Conservation (phyloP, 2,888 invertebrate species). For the Hermodice carunculata region DNA sequence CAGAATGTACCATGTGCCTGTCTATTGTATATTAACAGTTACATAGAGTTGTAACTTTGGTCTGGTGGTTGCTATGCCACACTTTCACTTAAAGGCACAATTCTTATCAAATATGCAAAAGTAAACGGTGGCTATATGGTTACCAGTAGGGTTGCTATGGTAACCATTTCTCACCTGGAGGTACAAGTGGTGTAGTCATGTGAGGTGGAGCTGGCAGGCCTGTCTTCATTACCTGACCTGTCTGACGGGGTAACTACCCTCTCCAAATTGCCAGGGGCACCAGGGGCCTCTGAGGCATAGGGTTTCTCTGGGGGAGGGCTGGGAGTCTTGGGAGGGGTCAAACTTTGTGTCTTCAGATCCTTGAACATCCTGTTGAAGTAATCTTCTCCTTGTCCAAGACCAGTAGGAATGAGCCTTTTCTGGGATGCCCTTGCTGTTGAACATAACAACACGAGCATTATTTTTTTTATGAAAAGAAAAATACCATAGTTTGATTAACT, state of each 20-base stretch:
- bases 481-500: too few relatives aligned
- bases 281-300: neutral
- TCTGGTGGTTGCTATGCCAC: too few relatives aligned
- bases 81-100: too few relatives aligned
- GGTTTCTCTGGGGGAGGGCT: too few relatives aligned
- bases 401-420: conserved; percentile 17
- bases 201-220: conserved; percentile 26
- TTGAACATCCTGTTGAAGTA: conserved; percentile 65
- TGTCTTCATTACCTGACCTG: neutral
- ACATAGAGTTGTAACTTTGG: too few relatives aligned
- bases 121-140: too few relatives aligned
- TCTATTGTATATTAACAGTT: too few relatives aligned
- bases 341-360: conserved; percentile 44
- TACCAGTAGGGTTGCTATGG: too few relatives aligned
- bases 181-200: conserved; percentile 60
- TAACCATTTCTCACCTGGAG: conserved; percentile 58
- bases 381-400: conserved; percentile 61
- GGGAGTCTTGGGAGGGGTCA: neutral
- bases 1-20: too few relatives aligned
- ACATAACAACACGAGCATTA: too few relatives aligned
- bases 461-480: too few relatives aligned
- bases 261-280: conserved; percentile 2
- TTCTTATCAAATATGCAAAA: too few relatives aligned
- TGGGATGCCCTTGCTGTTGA: neutral
- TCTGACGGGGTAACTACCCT: neutral